Evolutionary conservation across 23 tunicate species (phyloP).

Genomic region (Trididemnum miniatum): DNA sequence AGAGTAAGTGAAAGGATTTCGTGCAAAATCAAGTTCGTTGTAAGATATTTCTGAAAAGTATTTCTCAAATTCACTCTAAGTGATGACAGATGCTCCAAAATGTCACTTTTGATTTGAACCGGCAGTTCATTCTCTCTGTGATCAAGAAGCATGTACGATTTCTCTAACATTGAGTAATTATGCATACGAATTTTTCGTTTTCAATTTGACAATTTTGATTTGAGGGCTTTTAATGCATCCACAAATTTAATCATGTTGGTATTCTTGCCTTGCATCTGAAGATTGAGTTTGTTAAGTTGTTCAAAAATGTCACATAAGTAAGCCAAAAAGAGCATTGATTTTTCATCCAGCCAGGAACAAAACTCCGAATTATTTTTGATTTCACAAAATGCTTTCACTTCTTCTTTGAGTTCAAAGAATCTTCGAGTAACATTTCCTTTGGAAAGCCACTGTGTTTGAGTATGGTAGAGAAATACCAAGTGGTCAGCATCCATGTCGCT

Average conservation of each 20-base stretch:
- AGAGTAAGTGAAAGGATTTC: no score
- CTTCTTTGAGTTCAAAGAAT: conserved; percentile 56
- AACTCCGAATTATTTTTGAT: conserved; percentile 18
- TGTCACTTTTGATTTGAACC: conserved; percentile 17
- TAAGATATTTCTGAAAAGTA: no score
- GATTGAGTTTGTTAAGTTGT: conserved; percentile 61
- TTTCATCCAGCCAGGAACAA: conserved; percentile 49
- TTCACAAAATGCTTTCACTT: conserved; percentile 42
- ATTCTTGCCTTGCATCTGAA: conserved; percentile 45
- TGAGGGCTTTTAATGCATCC: conserved; percentile 46
- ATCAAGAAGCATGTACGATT: conserved; percentile 46
- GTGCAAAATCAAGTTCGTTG: no score
- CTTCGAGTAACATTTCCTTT: conserved; percentile 68
- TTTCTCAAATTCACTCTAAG: no score
- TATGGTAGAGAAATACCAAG: conserved; percentile 54
- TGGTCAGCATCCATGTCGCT: conserved; percentile 55
- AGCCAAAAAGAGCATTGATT: conserved; percentile 57
- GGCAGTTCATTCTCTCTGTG: conserved; percentile 37
- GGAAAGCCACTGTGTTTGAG: conserved; percentile 59
- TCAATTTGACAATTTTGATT: conserved; percentile 56
- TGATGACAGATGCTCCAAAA: conserved; percentile 37
- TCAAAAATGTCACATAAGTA: conserved; percentile 68
- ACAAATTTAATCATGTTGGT: conserved; percentile 49
- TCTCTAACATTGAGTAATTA: conserved; percentile 46
- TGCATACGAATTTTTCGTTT: conserved; percentile 38